Percentiles rank a stretch among this genome's conserved stretches.
Evolutionary conservation across 2,888 invertebrate species (phyloP).

Genomic region (Drosophila pseudotakahashii): DNA sequence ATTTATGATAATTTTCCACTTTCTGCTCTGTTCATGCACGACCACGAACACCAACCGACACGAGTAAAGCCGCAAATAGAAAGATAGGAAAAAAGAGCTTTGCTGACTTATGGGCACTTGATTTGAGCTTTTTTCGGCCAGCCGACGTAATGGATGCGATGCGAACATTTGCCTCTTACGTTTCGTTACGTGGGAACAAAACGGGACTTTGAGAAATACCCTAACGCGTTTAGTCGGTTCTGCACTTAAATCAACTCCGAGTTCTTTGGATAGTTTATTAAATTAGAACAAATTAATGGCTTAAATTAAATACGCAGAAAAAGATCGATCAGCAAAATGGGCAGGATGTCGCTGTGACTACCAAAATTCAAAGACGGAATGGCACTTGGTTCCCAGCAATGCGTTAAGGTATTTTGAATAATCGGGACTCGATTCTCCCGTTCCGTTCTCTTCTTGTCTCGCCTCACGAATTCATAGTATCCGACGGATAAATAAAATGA

Average conservation of each 20-base stretch:
- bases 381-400: background rate
- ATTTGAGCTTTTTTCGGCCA: background rate
- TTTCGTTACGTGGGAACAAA: background rate
- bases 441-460: background rate
- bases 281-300: background rate
- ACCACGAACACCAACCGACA: constrained; percentile 27
- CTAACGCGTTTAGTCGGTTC: constrained; percentile 11
- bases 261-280: background rate
- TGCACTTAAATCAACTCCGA: background rate
- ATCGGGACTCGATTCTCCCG: background rate
- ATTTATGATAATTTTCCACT: constrained; percentile 55
- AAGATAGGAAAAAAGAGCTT: constrained; percentile 37
- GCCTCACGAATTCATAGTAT: background rate
- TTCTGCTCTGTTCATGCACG: constrained; percentile 35
- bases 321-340: background rate
- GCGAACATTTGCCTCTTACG: constrained; percentile 5
- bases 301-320: background rate
- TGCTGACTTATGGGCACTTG: constrained; percentile 1
- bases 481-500: constrained; percentile 11
- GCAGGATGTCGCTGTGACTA: background rate
- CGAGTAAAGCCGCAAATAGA: constrained; percentile 38
- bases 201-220: constrained; percentile 9
- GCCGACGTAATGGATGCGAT: background rate
- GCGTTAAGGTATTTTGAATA: constrained; percentile 20
- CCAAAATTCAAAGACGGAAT: background rate